Evolutionary conservation across 2,888 invertebrate genomes (phyloP).

Genomic region (Lasioglossum vierecki): DNA sequence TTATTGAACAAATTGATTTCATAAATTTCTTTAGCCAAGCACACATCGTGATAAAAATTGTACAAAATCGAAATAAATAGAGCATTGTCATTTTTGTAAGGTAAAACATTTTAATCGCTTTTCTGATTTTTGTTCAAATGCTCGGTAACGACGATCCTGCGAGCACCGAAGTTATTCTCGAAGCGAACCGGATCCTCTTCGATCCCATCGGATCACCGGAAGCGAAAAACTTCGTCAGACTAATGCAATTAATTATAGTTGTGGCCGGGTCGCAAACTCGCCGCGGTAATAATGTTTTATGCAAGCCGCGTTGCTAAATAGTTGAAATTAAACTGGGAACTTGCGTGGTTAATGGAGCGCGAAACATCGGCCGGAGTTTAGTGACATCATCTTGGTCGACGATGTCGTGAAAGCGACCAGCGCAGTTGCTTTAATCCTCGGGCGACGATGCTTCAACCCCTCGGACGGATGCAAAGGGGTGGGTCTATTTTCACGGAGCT

Average conservation of each 20-base stretch:
- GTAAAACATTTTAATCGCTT: too few relatives aligned
- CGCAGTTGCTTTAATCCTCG: constrained; percentile 1
- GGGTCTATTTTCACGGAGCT: not conserved
- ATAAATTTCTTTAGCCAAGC: too few relatives aligned
- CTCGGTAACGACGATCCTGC: not conserved
- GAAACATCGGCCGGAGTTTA: constrained; percentile 8
- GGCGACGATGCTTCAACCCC: not conserved
- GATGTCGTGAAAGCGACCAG: not conserved
- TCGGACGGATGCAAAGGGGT: not conserved
- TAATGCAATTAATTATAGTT: not conserved
- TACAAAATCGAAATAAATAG: too few relatives aligned
- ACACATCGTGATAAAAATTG: too few relatives aligned
- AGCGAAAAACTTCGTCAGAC: not conserved
- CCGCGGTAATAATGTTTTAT: constrained; percentile 19
- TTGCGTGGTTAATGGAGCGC: constrained; percentile 6
- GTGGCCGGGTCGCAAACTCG: not conserved
- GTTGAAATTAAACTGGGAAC: constrained; percentile 22
- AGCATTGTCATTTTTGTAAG: too few relatives aligned
- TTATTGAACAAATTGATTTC: too few relatives aligned
- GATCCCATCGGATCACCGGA: not conserved
- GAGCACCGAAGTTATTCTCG: not conserved
- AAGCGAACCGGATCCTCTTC: not conserved
- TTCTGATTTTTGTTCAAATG: not conserved
- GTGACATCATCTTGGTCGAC: constrained; percentile 6
- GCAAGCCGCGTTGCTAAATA: constrained; percentile 3